Base-by-base conservation (phyloP, 2,888 invertebrate species). In the Apotomis turbidana region DNA sequence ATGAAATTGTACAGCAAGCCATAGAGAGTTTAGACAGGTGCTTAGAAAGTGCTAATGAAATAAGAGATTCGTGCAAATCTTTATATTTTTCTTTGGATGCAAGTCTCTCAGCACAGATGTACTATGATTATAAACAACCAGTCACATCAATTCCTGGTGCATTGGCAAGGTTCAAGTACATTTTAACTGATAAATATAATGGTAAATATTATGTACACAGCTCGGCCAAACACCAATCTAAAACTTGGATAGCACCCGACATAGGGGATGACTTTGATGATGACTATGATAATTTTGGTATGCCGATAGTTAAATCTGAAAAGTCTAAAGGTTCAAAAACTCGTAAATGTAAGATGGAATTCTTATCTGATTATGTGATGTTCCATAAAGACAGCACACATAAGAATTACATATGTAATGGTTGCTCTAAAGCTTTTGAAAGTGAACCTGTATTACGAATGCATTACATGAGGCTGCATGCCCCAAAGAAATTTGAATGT, bases 381-480 rank as follows among this genome's bases (percentile, higher is more conserved):
- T 55, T 66, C 5, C 55, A 57, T 66, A 9, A 66, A 57, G 54
- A 57, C 27, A 66, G 66, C 27, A 66, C 66, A 57, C 3, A 57
- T 46, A 66, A 57, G n/a, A 66, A 12, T 9, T 9, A 9, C 8
- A 66, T 57, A 46, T 66, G 66, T 36, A 66, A 66, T 2, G 66
- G 66, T 55, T 66, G 66, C 44, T 27, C 27, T 8, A 66, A 66
- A 15, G 3, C 46, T 46, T 66, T 57, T 66, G 66, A 57, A 36
- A 66, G 5, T 57, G 12, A 27, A 12, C 55, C 55, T 4, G 46
- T 66, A 12, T 13, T 66, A 46, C 55, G 55, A 46, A 44, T 46
- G 44, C 66, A 66, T 66, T 66, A 57, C 12, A 66, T 57, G 66
- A 55, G 66, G 5, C 27, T 66, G n/a, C 66, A 66, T 66, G 66